These are phyloP conservation scores for Orchestia grillus DNA, from an alignment of 1,140 invertebrate species.

Conservation along the genomic window DNA sequence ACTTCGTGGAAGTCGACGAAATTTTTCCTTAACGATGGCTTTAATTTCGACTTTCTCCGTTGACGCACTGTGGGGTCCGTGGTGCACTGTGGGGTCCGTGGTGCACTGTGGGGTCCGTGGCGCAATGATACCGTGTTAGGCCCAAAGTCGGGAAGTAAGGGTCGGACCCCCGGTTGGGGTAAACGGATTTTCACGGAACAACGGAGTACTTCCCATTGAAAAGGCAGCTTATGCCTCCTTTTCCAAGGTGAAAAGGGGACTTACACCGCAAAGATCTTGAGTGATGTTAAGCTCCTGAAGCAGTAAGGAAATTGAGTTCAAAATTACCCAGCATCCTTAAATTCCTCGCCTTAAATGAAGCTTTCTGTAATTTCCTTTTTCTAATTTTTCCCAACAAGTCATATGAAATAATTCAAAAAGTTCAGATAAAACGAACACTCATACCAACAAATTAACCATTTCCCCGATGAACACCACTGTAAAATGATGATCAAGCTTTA, in stretches of 20 bases:
- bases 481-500: neutral
- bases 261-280: neutral
- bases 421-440: neutral
- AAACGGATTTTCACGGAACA: too few relatives aligned
- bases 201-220: too few relatives aligned
- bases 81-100: too few relatives aligned
- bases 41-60: neutral
- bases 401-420: neutral
- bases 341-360: neutral
- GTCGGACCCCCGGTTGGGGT: too few relatives aligned
- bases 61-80: too few relatives aligned
- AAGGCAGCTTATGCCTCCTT: neutral
- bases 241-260: neutral
- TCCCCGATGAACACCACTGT: neutral
- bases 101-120: too few relatives aligned
- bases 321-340: neutral
- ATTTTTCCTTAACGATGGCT: neutral
- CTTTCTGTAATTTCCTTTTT: neutral
- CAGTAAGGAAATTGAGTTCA: neutral
- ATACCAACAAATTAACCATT: neutral
- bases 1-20: too few relatives aligned
- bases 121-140: too few relatives aligned
- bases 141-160: too few relatives aligned
- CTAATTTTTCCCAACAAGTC: neutral
- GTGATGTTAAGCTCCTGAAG: neutral